Base-by-base conservation (phyloP, 30 jellyfish, hydroid and myxozoan species). In the Aurelia aurita complex sp. Pacific region DNA sequence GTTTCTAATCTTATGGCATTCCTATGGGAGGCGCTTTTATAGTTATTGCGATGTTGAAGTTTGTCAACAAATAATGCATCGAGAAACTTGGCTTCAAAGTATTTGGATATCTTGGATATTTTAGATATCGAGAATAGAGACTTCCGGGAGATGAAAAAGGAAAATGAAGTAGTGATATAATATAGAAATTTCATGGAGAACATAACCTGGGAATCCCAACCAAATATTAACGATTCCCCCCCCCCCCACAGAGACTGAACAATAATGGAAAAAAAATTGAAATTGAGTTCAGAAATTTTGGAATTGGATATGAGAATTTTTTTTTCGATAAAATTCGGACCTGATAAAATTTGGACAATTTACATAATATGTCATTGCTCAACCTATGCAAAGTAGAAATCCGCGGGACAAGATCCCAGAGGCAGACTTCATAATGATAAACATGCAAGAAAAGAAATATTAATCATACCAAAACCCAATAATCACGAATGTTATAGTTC, bases 181-280 rank as follows among this genome's bases (percentile, higher is more conserved):
- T 46, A 7, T 46, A 9, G 57, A 46, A 46, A 46, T 5, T 46
- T 46, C 57, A 38, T 59, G 68, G 68, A 59, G 68, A 59, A 59
- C 68, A 59, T 59, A 59, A 59, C 68, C 68, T 59, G 68, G 68
- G 68, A 59, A 59, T 59, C 68, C 68, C 68, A 13, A 59, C 68
- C 11, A 2, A 59, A 59, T 59, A 59, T 59, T 59, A 59, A 59
- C 4, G 29, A 59, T 23, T 10, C 2, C 70, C 3, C 32, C 13
- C 1, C 70, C 57, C 2, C 57, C 15, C 57, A 1, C 57, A 46
- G 57, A 46, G 57, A 46, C 14, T 2, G 57, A 6, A 2, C 11
- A 7, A 9, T 9, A 46, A 0, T 0, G 0, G 8, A 46, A 4
- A 4, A 9, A 46, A 46, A 6, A 4, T 6, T 0, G 8, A 4